Evolutionary conservation across 2,888 invertebrate species (phyloP).

Genomic region (Gymnoscelis rufifasciata): DNA sequence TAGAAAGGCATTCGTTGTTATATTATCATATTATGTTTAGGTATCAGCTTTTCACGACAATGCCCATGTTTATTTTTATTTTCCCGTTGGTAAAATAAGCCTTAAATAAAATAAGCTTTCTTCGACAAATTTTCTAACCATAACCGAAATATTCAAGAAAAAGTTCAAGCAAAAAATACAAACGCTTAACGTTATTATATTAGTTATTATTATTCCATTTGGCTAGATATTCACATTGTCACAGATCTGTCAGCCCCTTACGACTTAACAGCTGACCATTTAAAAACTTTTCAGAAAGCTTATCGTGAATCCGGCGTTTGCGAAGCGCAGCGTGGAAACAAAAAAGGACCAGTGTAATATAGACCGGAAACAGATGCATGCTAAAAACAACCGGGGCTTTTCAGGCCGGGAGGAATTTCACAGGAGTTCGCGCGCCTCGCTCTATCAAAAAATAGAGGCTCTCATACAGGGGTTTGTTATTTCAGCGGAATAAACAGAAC

Average conservation of each 20-base stretch:
- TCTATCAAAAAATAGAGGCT: conserved; percentile 82
- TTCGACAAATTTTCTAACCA: too few relatives aligned
- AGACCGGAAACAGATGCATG: conserved; percentile 70
- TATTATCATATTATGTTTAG: too few relatives aligned
- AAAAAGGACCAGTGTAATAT: conserved; percentile 55
- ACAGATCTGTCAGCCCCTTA: neutral
- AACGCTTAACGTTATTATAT: too few relatives aligned
- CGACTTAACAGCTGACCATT: conserved; percentile 31
- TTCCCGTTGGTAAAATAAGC: too few relatives aligned
- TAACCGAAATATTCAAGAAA: too few relatives aligned
- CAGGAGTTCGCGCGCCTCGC: conserved; percentile 79
- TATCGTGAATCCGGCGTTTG: conserved; percentile 71
- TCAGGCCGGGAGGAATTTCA: conserved; percentile 70
- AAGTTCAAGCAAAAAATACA: too few relatives aligned
- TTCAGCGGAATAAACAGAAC: conserved; percentile 2
- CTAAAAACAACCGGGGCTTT: conserved; percentile 57
- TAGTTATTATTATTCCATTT: too few relatives aligned
- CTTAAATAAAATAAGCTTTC: too few relatives aligned
- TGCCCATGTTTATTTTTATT: too few relatives aligned
- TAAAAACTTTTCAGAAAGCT: conserved; percentile 58
- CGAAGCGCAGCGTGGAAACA: conserved; percentile 63
- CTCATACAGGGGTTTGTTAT: conserved; percentile 81
- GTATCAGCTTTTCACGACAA: too few relatives aligned
- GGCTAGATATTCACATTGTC: too few relatives aligned
- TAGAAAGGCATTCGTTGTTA: too few relatives aligned